A percentile compares a stretch with the other conserved stretches of the same genome.
These are phyloP conservation scores for Tiliqua scincoides DNA, from an alignment of 2,113 vertebrate species.

Conservation along the genomic window DNA sequence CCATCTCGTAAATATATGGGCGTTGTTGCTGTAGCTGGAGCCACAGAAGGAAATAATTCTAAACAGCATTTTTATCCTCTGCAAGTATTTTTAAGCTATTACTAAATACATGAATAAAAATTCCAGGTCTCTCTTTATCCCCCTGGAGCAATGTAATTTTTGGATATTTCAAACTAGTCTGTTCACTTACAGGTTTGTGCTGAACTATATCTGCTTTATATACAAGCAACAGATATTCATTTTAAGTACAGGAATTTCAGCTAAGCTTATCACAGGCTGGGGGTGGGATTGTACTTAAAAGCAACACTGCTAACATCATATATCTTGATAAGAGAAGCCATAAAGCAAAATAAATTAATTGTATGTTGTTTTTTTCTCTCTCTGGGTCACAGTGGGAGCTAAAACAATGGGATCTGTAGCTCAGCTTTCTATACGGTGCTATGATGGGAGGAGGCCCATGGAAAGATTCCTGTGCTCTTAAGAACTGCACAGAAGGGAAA, in stretches of 20 bases:
- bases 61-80: neutral
- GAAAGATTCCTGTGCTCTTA: neutral
- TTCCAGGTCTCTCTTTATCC: slow-evolving; percentile 29
- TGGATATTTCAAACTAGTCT: neutral
- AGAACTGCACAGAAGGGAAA: neutral
- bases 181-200: neutral
- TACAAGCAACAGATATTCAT: slow-evolving; percentile 45
- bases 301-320: neutral
- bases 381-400: slow-evolving; percentile 44
- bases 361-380: slow-evolving; percentile 35
- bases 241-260: slow-evolving; percentile 28
- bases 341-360: neutral
- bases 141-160: slow-evolving; percentile 21
- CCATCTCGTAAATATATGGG: neutral
- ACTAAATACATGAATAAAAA: neutral
- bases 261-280: neutral
- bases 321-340: neutral
- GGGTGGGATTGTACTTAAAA: slow-evolving; percentile 26
- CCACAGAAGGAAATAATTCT: slow-evolving; percentile 29
- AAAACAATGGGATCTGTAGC: slow-evolving; percentile 41
- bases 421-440: slow-evolving; percentile 50
- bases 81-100: slow-evolving; percentile 11
- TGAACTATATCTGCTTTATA: slow-evolving; percentile 28
- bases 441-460: slow-evolving; percentile 34
- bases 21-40: slow-evolving; percentile 25